Percentiles rank a stretch among this genome's conserved stretches.
These are phyloP conservation scores for Gopherus flavomarginatus DNA, from an alignment of 2,113 vertebrate species.

Conservation along the genomic window DNA sequence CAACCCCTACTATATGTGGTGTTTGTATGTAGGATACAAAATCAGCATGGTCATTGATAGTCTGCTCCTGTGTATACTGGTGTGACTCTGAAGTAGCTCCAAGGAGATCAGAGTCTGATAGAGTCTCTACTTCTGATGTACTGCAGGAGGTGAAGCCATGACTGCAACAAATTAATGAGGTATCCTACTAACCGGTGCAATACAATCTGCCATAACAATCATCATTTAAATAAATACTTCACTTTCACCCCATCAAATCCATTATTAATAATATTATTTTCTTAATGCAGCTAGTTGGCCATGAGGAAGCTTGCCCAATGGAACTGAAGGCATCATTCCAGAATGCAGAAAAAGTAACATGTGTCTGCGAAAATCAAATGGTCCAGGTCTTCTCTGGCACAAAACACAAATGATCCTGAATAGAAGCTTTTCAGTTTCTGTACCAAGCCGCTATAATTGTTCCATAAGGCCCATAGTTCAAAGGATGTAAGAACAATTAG, in stretches of 20 bases:
- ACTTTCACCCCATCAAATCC: background rate
- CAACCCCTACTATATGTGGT: background rate
- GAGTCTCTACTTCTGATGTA: background rate
- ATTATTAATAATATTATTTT: background rate
- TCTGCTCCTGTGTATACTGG: background rate
- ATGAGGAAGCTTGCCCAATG: background rate
- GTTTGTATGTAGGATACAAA: accelerated
- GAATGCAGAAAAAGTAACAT: background rate
- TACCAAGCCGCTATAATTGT: background rate
- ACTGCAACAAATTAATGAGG: background rate
- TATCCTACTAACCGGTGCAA: background rate
- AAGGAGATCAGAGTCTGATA: background rate
- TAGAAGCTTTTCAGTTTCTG: background rate
- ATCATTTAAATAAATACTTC: background rate
- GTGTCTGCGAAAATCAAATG: background rate
- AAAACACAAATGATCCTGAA: background rate
- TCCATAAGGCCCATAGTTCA: accelerated
- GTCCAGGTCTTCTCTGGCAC: background rate
- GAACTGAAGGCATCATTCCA: too few relatives aligned
- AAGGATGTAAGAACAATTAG: background rate
- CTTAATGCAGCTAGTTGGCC: background rate
- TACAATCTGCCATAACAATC: background rate
- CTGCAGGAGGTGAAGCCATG: background rate
- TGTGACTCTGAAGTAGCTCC: background rate
- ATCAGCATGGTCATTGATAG: background rate